Evolutionary conservation across 2,888 invertebrate species (phyloP), one percentile per base, ranked within the genome.

Genomic region (Chymomyza fuscimana): DNA sequence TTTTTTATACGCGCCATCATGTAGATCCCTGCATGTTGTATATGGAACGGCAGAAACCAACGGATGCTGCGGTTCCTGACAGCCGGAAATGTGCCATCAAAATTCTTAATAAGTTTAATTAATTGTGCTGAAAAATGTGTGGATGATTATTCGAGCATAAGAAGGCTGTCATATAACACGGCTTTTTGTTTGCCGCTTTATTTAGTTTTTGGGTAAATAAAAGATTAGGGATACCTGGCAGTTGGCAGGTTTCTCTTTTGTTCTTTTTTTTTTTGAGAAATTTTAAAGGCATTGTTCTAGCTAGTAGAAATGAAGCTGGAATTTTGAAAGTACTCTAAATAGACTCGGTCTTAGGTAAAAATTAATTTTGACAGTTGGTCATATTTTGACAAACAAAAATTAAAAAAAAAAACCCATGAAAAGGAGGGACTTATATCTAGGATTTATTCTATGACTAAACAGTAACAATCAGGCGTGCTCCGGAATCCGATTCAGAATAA

Each of bases 41-140:
- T 32, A 9, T 9, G 32, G 9, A 5, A 32, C 54, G 19, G 54
- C 16, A 54, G 15, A 54, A 16, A 12, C 40, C 40, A 46, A 12
- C 40, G 16, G 52, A 54, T 19, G 52, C 52, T 54, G 52, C 52
- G 16, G 52, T 54, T 54, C 40, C 40, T 54, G 52, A 19, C 19
- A n/a, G 52, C 51, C n/a, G 60, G 29, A 32, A 65, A 46, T 65
- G 58, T 58, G 56, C 36, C 60, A 60, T 25, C 32, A 29, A 58
- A 29, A 59, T 32, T 36, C 56, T 70, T 63, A 60, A 66, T 63
- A 60, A 60, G 19, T 51, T 29, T 36, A 63, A 67, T 70, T 67
- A 70, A 70, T 67, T 70, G 60, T 29, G 60, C 10, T 32, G 62
- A 70, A 60, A 46, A 51, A 61, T 67, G 61, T 67, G 32, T 15